Conservation (phyloP, 2,888 invertebrate species). For the Cheiracanthium punctorium region DNA sequence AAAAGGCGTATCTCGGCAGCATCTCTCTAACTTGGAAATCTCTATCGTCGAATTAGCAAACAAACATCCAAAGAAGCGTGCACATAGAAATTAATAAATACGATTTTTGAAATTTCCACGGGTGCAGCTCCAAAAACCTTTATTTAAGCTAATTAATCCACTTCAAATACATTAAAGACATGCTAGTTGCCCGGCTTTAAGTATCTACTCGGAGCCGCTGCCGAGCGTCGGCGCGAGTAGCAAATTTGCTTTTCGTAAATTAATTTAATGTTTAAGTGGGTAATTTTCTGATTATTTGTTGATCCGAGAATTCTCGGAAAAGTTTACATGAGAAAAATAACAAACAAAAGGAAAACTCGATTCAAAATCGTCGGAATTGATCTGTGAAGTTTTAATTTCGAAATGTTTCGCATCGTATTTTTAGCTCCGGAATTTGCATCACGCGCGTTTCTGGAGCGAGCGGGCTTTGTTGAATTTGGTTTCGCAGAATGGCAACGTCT, state of each 20-base stretch:
- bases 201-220: conserved; percentile 11
- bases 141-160: conserved; percentile 50
- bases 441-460: no score
- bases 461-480: no score
- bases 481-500: no score
- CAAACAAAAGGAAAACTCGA: neutral
- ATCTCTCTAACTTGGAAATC: neutral
- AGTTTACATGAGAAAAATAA: neutral
- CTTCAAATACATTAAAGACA: conserved; percentile 16
- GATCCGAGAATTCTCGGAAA: neutral
- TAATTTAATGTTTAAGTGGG: conserved; percentile 47
- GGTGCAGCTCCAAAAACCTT: conserved; percentile 24
- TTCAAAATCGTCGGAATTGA: neutral
- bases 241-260: conserved; percentile 44
- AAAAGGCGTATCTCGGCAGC: neutral
- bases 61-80: conserved; percentile 12
- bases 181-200: neutral
- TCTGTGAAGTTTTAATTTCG: neutral
- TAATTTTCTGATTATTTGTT: conserved; percentile 32
- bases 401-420: neutral
- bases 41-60: neutral
- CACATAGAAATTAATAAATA: conserved; percentile 7
- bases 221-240: conserved; percentile 4
- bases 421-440: neutral
- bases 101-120: conserved; percentile 9